These are phyloP conservation scores for Girardia tigrina DNA, from an alignment of 2,888 invertebrate species.

Conservation along the genomic window DNA sequence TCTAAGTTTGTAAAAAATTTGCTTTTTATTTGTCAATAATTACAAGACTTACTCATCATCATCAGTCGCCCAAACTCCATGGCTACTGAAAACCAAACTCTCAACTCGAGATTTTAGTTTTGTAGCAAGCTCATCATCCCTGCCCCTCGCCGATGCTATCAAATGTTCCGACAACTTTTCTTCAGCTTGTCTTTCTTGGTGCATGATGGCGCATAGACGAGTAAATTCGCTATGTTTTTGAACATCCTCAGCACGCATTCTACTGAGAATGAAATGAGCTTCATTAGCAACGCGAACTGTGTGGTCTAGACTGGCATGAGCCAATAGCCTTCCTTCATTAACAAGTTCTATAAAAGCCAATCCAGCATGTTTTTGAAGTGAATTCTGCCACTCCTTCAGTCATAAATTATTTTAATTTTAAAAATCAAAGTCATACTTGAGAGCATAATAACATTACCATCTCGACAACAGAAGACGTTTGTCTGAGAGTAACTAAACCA, in stretches of 20 bases:
- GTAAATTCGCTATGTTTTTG: slow-evolving; percentile 81
- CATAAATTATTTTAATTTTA: neutral
- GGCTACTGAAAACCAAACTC: slow-evolving; percentile 69
- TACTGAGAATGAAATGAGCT: slow-evolving; percentile 92
- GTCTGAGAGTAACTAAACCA: slow-evolving; percentile 88
- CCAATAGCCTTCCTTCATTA: slow-evolving; percentile 87
- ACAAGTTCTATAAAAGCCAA: slow-evolving; percentile 97
- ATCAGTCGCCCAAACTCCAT: slow-evolving; percentile 54
- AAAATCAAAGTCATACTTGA: slow-evolving; percentile 46
- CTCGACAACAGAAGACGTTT: slow-evolving; percentile 90
- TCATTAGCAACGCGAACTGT: slow-evolving; percentile 97
- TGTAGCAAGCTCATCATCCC: slow-evolving; percentile 81
- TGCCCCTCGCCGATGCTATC: slow-evolving; percentile 78
- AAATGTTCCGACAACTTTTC: slow-evolving; percentile 92
- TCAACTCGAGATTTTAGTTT: slow-evolving; percentile 77
- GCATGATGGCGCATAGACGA: slow-evolving; percentile 65
- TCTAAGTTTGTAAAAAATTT: neutral
- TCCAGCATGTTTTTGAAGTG: slow-evolving; percentile 95
- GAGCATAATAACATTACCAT: slow-evolving; percentile 96
- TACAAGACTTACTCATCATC: slow-evolving; percentile 37
- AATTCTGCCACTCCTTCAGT: slow-evolving; percentile 91
- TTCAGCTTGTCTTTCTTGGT: slow-evolving; percentile 77
- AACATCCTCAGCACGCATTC: slow-evolving; percentile 97
- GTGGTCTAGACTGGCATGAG: slow-evolving; percentile 97
- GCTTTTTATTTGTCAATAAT: neutral